phyloP scores from a whole-genome alignment of 2,113 vertebrate species.

The Melospiza melodia region DNA sequence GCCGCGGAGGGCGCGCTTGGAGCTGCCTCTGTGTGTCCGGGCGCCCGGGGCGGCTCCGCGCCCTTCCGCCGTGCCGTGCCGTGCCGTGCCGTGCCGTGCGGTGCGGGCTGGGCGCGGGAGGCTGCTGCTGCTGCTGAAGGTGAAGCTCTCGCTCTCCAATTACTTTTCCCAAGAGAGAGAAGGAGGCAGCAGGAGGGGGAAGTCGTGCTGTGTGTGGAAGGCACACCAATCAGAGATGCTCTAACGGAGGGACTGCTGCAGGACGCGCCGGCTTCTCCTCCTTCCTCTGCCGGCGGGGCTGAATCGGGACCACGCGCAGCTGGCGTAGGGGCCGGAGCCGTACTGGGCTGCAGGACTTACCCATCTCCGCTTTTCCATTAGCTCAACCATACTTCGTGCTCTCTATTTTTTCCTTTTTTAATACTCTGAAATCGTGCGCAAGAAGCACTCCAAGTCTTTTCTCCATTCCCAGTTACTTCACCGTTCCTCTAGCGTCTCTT shows the following conservation, averaged over 20 bases:
- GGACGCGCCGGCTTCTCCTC: constrained; percentile 10
- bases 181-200: constrained; percentile 37
- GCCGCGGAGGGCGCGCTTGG: neutral
- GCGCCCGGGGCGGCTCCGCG: neutral
- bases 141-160: constrained; percentile 29
- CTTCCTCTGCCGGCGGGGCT: neutral
- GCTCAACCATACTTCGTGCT: neutral
- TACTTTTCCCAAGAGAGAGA: constrained; percentile 46
- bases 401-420: neutral
- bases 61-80: neutral
- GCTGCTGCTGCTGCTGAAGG: constrained; percentile 7
- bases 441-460: neutral
- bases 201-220: constrained; percentile 34
- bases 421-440: neutral
- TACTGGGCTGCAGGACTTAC: constrained; percentile 1
- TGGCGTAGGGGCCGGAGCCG: neutral
- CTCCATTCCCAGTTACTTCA: neutral
- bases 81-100: neutral
- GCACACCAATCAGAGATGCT: constrained; percentile 61
- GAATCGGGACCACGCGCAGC: neutral
- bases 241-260: constrained; percentile 38
- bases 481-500: neutral
- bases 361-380: neutral
- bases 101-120: neutral
- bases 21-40: neutral